Evolutionary conservation across 2,113 vertebrate species (phyloP), one percentile per base, ranked within the genome.

Genomic region (Anguilla rostrata): DNA sequence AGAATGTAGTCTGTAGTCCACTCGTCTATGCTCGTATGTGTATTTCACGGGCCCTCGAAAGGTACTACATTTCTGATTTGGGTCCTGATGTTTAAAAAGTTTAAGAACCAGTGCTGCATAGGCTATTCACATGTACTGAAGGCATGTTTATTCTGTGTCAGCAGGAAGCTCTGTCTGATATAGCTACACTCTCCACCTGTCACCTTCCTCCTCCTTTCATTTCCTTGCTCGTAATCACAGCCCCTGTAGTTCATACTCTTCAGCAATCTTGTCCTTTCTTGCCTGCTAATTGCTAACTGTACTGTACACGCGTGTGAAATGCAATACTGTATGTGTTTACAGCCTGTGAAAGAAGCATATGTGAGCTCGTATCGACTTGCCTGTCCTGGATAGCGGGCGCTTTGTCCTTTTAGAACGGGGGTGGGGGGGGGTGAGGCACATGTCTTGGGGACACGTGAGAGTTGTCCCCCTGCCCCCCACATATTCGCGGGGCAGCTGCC

Each of bases 401-500:
- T 85, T 53, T 63, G 84, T 75, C 71, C 71, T 34, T 75, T 75
- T 75, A n/a, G 71, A n/a, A 12, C n/a, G 43, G 43, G 8, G 43
- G 8, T 57, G 39, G 43, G 75, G 49, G 49, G 88, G 34, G 34
- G 84, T 0, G 71, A 66, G 41, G 86, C 91, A 93, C 92, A 90
- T 91, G 92, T 60, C 41, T 83, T 66, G 60, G 26, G 16, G 0
- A 16, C 94, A 94, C 89, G 86, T 92, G 94, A 83, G 63, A 14
- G 12, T 14, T 53, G 49, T 14, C 49, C 49, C 49, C 39, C 46
- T 84, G 75, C 39, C 49, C 53, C 6, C 63, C 22, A 87, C 88
- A 84, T 87, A 88, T 41, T n/a, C 82, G 85, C 83, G 84, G 89
- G 89, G 91, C 91, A 94, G 94, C 94, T 95, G 94, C 89, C 92